Evolutionary conservation across 2,888 invertebrate genomes (phyloP), one percentile per base, ranked within the genome.

Genomic region (Chrysotoxum bicinctum): DNA sequence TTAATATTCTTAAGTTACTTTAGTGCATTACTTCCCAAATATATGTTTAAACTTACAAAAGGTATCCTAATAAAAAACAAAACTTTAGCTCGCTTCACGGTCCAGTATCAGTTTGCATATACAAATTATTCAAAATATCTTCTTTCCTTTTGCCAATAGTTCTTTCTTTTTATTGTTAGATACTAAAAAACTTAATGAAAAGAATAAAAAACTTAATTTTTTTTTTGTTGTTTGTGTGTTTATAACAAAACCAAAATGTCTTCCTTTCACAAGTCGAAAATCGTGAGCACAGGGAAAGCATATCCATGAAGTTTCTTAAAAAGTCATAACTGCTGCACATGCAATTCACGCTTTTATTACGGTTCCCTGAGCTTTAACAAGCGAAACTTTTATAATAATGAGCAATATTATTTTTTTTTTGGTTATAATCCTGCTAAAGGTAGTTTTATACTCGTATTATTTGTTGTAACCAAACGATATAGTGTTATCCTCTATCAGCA

Each of bases 301-400:
- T 66, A 48, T 45, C 48, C 35, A 35, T 70, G 40, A 56, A 70
- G 54, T 70, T 56, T 30, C 69, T 30, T 43, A 26, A 72, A 52
- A 54, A 60, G 43, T 37, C 64, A 77, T 50, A 66, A 21, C 48
- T 50, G 30, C 19, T 48, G 12, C 37, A 40, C 48, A 64, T 12
- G 30, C 68, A 68, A 40, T 82, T 72, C 68, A 68, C 58, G 62
- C 58, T 69, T 72, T 82, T 78, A 73, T 72, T 78, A 73, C 40
- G 45, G 45, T 54, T 30, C 68, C 45, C 52, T 74, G 66, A 58
- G 12, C 10, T 43, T 66, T 56, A 69, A 72, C 72, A 54, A 77
- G 58, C 30, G 26, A 62, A 82, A 82, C 68, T 78, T 78, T 78
- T 68, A 78, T 56, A 82, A 78, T 78, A 78, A 54, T 66, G 64